Evolutionary conservation across 2,113 vertebrate genomes (phyloP).

Genomic region (Hystrix brachyura): DNA sequence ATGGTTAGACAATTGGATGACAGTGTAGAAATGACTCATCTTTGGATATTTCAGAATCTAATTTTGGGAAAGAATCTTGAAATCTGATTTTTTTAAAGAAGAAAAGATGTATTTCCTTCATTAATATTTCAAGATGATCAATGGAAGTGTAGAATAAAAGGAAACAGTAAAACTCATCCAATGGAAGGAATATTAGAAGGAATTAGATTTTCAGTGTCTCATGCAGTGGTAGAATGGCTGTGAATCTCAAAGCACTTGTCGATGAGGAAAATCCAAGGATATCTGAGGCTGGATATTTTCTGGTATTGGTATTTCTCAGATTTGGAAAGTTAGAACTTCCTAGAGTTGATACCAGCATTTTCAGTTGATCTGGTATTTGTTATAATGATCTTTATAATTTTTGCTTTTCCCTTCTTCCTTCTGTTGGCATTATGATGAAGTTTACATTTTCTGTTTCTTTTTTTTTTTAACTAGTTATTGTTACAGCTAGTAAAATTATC

Average conservation of each 20-base stretch:
- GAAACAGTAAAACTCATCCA: slow-evolving; percentile 4
- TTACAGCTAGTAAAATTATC: neutral
- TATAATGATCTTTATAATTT: neutral
- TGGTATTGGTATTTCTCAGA: neutral
- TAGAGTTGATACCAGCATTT: neutral
- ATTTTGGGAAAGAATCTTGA: neutral
- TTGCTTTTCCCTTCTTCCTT: neutral
- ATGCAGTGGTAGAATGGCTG: neutral
- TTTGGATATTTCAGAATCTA: slow-evolving; percentile 35
- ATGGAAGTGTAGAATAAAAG: neutral
- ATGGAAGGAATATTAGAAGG: neutral
- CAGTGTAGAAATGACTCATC: neutral
- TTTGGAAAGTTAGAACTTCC: slow-evolving; percentile 30
- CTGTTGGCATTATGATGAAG: neutral
- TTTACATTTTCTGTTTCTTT: neutral
- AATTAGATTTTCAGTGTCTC: neutral
- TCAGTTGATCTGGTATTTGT: neutral
- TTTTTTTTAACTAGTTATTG: neutral
- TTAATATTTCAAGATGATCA: neutral
- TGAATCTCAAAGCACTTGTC: neutral
- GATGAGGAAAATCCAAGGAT: neutral
- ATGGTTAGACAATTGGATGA: neutral
- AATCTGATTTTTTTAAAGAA: neutral
- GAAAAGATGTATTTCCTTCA: neutral
- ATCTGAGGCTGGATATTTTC: neutral